phyloP scores from a whole-genome alignment of 2,888 invertebrate species.

The Campoplex capitator region DNA sequence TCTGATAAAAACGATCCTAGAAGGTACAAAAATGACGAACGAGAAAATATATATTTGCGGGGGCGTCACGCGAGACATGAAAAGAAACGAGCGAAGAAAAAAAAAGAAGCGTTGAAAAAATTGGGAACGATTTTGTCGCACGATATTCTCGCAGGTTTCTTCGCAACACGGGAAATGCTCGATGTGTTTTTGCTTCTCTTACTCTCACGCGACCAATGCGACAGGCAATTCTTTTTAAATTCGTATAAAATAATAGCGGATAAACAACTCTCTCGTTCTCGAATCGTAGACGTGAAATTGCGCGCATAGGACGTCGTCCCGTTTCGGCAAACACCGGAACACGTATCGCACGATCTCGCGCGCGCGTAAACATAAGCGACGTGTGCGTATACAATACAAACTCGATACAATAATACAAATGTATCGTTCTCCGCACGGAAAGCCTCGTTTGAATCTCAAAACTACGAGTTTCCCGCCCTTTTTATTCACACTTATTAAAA shows the following conservation, averaged over 20 bases:
- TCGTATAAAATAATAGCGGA: slow-evolving; percentile 49
- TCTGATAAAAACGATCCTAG: neutral
- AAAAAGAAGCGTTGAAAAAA: neutral
- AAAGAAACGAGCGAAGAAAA: neutral
- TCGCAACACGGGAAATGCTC: slow-evolving; percentile 27
- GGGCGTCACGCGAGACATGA: neutral
- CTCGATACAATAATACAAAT: neutral
- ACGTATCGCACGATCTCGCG: slow-evolving; percentile 32
- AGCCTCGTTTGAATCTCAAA: neutral
- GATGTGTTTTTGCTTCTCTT: slow-evolving; percentile 2
- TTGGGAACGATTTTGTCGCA: slow-evolving; percentile 1
- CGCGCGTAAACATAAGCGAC: slow-evolving; percentile 30
- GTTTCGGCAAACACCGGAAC: slow-evolving; percentile 64
- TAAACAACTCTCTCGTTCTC: slow-evolving; percentile 56
- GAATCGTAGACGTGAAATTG: slow-evolving; percentile 8
- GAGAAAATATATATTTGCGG: neutral
- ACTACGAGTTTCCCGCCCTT: slow-evolving; percentile 5
- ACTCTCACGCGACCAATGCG: slow-evolving; percentile 34
- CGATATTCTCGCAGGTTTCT: slow-evolving; percentile 25
- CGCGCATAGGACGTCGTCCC: slow-evolving; percentile 38
- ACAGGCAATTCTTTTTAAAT: slow-evolving; percentile 21
- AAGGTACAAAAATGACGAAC: neutral
- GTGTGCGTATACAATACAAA: neutral
- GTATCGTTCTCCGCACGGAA: neutral
- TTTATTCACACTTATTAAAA: neutral